These are phyloP conservation scores for Glaucopsyche alexis DNA, from an alignment of 2,888 invertebrate species.

Conservation along the genomic window DNA sequence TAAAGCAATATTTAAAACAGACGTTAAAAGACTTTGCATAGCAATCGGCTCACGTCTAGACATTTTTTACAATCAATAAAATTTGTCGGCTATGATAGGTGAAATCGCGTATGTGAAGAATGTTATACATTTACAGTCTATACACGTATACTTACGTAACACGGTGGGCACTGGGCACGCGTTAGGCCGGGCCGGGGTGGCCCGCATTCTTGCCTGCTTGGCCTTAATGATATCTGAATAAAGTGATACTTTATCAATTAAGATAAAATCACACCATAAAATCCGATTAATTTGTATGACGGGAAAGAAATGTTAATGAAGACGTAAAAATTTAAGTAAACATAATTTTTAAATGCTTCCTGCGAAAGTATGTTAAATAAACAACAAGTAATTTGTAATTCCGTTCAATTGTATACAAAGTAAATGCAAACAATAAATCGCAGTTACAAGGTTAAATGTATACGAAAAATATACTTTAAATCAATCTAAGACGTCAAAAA, in stretches of 20 bases:
- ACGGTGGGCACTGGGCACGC: conserved; percentile 58
- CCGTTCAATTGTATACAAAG: background rate
- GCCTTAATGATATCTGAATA: conserved; percentile 19
- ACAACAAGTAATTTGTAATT: conserved; percentile 15
- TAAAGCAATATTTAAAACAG: background rate
- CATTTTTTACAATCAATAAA: conserved; percentile 56
- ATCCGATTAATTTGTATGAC: conserved; percentile 14
- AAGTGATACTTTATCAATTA: conserved; percentile 11
- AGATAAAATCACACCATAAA: conserved; percentile 11
- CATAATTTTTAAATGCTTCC: too few species aligned
- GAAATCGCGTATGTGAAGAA: conserved; percentile 66
- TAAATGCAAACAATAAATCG: conserved; percentile 26
- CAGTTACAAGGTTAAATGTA: background rate
- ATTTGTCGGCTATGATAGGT: conserved; percentile 63
- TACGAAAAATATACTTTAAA: background rate
- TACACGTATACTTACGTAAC: conserved; percentile 61
- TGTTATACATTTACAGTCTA: conserved; percentile 5
- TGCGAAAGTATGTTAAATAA: background rate
- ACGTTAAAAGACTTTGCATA: background rate
- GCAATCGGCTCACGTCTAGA: conserved; percentile 52
- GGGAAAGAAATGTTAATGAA: too few species aligned
- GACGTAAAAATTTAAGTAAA: too few species aligned
- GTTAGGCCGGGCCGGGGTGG: conserved; percentile 51
- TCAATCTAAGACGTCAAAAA: conserved; percentile 34
- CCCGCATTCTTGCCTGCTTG: conserved; percentile 58